phyloP scores from a whole-genome alignment of 2,113 vertebrate species.

The Opisthocomus hoazin region DNA sequence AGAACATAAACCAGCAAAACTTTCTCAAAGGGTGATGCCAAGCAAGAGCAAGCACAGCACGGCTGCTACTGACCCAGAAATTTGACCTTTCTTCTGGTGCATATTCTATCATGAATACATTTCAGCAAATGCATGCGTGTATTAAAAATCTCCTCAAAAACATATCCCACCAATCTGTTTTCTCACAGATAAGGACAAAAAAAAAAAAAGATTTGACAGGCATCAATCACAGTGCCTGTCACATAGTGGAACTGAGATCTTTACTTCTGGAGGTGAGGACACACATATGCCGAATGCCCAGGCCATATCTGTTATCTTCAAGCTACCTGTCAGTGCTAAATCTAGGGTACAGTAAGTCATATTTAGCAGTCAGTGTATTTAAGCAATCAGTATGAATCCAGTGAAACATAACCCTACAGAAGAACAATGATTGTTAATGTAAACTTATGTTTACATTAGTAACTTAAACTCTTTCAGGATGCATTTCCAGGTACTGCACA shows the following conservation, averaged over 20 bases:
- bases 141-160: not conserved
- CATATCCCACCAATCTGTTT: not conserved
- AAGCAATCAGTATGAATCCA: not conserved
- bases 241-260: not conserved
- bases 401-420: not conserved
- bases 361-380: not conserved
- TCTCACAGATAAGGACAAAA: not conserved
- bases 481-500: not conserved
- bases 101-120: not conserved
- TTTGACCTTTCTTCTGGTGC: not conserved
- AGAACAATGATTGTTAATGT: too few species aligned
- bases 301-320: not conserved
- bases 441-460: not conserved
- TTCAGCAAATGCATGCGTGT: not conserved
- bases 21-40: not conserved
- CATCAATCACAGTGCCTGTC: not conserved
- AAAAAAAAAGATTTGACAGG: not conserved
- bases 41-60: not conserved
- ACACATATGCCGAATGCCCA: not conserved
- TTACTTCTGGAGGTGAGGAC: not conserved
- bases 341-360: not conserved
- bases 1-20: not conserved
- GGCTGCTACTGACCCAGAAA: not conserved
- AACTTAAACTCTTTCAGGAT: too few species aligned
- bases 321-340: not conserved